Conservation (phyloP, 2,113 vertebrate species). For the Urocynchramus pylzowi region DNA sequence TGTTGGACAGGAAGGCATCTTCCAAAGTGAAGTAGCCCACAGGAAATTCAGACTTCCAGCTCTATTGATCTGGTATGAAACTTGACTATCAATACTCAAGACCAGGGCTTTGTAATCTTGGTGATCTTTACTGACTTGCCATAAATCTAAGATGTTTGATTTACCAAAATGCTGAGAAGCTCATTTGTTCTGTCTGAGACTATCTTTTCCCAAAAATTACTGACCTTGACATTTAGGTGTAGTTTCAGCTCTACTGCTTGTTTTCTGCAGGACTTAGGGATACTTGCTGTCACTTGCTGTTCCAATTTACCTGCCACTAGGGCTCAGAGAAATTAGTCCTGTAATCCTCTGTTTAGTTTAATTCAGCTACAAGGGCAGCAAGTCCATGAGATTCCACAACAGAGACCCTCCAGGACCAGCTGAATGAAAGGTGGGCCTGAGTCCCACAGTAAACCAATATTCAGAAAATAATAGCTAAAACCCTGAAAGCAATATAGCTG, state of each 20-base stretch:
- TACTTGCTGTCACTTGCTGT: not conserved
- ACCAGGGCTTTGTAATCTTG: not conserved
- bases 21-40: not conserved
- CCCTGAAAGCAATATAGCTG: not conserved
- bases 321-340: not conserved
- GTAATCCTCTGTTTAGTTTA: not conserved
- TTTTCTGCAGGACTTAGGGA: not conserved
- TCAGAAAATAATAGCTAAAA: not conserved
- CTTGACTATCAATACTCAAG: not conserved
- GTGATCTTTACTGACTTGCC: not conserved
- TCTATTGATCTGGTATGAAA: not conserved
- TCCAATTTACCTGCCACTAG: not conserved
- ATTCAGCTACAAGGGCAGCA: not conserved
- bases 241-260: not conserved
- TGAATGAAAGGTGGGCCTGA: not conserved
- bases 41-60: not conserved
- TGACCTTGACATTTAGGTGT: not conserved
- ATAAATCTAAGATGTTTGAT: not conserved
- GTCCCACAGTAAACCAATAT: not conserved
- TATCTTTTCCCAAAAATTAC: not conserved
- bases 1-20: not conserved
- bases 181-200: not conserved
- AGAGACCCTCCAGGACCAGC: not conserved
- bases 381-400: not conserved
- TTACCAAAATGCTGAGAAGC: not conserved